phyloP scores from a whole-genome alignment of 2,113 vertebrate species.

The Hydrochoerus hydrochaeris region DNA sequence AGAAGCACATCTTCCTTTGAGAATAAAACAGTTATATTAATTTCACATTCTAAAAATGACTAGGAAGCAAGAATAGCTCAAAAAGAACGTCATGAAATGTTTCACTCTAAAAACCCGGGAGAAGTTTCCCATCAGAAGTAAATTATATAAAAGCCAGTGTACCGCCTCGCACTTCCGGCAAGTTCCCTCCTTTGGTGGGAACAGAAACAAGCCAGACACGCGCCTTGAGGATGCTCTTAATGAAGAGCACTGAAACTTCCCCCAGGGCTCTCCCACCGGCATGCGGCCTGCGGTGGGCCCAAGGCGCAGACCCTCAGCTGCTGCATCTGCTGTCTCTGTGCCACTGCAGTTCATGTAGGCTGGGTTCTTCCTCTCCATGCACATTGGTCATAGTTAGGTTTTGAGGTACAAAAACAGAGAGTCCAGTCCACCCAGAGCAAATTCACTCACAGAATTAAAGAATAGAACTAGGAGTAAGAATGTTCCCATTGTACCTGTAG shows the following conservation, averaged over 20 bases:
- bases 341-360: not conserved
- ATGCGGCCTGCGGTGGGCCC: not conserved
- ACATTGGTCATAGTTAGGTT: conserved; percentile 44
- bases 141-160: not conserved
- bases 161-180: not conserved
- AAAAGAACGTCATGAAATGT: not conserved
- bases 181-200: not conserved
- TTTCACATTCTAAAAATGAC: not conserved
- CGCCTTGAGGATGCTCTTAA: not conserved
- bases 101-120: not conserved
- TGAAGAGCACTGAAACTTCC: conserved; percentile 27
- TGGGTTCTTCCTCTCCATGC: not conserved
- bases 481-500: not conserved
- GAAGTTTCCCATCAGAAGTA: conserved; percentile 1
- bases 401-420: not conserved
- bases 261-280: not conserved
- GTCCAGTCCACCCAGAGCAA: not conserved
- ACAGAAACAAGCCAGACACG: not conserved
- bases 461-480: not conserved
- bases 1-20: not conserved
- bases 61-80: not conserved
- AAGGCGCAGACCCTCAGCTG: not conserved
- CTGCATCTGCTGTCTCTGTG: not conserved
- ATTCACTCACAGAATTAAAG: not conserved
- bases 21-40: not conserved